Evolutionary conservation across 1,140 invertebrate species (phyloP), one percentile per base, ranked within the genome.

Genomic region (Propsilocerus akamusi): DNA sequence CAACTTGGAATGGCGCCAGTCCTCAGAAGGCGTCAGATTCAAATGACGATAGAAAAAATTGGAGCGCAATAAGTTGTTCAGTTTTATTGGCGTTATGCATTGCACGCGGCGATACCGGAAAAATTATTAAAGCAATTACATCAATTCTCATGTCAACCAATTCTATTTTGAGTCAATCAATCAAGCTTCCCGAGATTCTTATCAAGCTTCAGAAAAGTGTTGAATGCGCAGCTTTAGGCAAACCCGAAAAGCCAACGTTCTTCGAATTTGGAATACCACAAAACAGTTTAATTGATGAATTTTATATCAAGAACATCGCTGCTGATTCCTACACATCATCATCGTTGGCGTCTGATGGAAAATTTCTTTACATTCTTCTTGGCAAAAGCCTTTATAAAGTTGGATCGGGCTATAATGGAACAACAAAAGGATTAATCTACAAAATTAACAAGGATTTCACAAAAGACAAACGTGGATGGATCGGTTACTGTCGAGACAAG

Each of bases 31-130:
- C 59, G 37, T 65, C 57, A 17, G 53, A 56, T 46, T 46, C 54
- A 53, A 65, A 67, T 5, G 73, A 76, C 55, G 72, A 76, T 55
- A 78, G 78, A 14, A 76, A 73, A 56, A 76, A 77, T 52, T 72
- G 92, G 53, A 88, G 85, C 26, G 81, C 88, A 23, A 75, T 93
- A 49, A 87, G 90, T 34, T 92, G 88, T 66, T 83, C 90, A 3
- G 92, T 89, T 59, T 71, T 97, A 2, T 73, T 97, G 25, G 88
- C 87, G 51, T 70, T 97, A 41, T 87, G 89, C 24, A 83, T 95
- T n/a, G 90, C 91, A 1, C 70, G 86, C 50, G 92, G 92, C 2
- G 87, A 95, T 60, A 92, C 91, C n/a, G 88, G 89, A 25, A 86
- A 91, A 61, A 78, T 92, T 55, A 71, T 97, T 0, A 79, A 80